Conservation (phyloP, 2,113 vertebrate species). For the Ranitomeya variabilis region DNA sequence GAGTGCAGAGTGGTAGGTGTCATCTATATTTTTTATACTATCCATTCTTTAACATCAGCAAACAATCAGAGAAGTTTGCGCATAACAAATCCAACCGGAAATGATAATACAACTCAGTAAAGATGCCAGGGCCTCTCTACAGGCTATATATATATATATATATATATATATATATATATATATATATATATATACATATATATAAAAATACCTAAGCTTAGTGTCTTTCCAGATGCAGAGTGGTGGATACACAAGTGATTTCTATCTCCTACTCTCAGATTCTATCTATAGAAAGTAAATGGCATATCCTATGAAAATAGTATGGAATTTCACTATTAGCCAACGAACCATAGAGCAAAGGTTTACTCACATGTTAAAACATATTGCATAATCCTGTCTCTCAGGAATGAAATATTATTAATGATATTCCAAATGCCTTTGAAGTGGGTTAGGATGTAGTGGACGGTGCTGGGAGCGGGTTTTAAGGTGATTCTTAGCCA, state of each 20-base stretch:
- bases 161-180: too few relatives aligned
- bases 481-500: slow-evolving; percentile 83
- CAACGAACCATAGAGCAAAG: neutral
- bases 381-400: slow-evolving; percentile 88
- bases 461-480: slow-evolving; percentile 86
- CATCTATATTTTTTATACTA: too few relatives aligned
- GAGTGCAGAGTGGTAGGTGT: too few relatives aligned
- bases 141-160: too few relatives aligned
- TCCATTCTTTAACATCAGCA: too few relatives aligned
- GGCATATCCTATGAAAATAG: neutral
- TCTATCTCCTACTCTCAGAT: neutral
- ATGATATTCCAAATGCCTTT: slow-evolving; percentile 91
- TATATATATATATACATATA: too few relatives aligned
- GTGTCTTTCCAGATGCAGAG: neutral
- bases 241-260: neutral
- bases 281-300: neutral
- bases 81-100: too few relatives aligned
- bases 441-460: slow-evolving; percentile 94
- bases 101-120: too few relatives aligned
- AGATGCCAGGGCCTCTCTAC: too few relatives aligned
- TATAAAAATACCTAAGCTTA: neutral
- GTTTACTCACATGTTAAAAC: slow-evolving; percentile 89
- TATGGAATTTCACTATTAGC: neutral
- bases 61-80: too few relatives aligned
- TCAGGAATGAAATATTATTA: slow-evolving; percentile 87